A percentile compares a stretch with the other conserved stretches of the same genome.
Conservation (phyloP, 2,113 vertebrate species). For the Microcebus tavaratra region DNA sequence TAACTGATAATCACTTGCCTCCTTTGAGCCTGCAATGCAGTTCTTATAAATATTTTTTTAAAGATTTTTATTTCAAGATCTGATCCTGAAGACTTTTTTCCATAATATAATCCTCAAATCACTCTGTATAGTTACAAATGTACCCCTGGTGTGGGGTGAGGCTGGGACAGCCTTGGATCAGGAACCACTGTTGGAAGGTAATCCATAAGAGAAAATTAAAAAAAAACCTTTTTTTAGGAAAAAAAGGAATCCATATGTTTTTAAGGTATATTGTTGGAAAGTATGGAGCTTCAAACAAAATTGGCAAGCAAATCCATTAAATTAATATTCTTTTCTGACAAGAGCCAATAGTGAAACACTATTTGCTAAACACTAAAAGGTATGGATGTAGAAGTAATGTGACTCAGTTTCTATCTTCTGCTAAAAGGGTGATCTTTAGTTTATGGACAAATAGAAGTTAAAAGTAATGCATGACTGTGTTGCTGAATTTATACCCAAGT, state of each 20-base stretch:
- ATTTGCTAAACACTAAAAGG: background rate
- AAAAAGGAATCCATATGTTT: background rate
- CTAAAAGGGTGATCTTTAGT: background rate
- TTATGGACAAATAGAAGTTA: background rate
- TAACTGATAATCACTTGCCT: background rate
- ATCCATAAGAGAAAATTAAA: background rate
- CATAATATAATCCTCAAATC: background rate
- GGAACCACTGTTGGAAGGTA: background rate
- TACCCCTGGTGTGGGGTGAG: background rate
- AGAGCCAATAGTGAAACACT: background rate
- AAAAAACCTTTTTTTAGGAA: background rate
- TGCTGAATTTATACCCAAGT: background rate
- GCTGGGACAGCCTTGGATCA: background rate
- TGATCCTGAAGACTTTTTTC: background rate
- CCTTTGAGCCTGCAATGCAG: background rate
- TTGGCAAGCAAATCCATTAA: background rate
- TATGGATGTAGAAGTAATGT: background rate
- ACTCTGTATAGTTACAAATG: background rate
- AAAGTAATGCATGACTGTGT: background rate
- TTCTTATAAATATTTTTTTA: background rate
- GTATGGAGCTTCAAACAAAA: background rate
- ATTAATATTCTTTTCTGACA: background rate
- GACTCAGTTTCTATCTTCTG: background rate
- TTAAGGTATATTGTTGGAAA: background rate
- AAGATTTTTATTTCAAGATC: constrained; percentile 21